Evolutionary conservation across 2,888 invertebrate genomes (phyloP).

Genomic region (Uropetala carovei): DNA sequence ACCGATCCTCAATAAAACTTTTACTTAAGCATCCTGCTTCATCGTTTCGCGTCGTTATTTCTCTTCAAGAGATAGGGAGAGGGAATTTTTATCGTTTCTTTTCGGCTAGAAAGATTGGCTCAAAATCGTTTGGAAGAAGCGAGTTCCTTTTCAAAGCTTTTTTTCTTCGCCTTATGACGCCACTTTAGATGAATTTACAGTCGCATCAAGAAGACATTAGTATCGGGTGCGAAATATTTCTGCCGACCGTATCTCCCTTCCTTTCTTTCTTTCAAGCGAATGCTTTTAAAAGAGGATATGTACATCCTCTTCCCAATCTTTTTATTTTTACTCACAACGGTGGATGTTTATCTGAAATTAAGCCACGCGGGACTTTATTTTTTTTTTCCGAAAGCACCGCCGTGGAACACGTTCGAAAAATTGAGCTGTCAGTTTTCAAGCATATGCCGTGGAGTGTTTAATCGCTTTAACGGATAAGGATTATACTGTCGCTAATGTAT

Average conservation of each 20-base stretch:
- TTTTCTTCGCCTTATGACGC: neutral
- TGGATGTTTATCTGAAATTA: constrained; percentile 9
- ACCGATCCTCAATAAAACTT: neutral
- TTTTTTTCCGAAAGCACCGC: neutral
- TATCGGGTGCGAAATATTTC: constrained; percentile 47
- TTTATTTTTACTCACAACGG: neutral
- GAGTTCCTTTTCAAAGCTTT: too few species aligned
- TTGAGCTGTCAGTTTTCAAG: neutral
- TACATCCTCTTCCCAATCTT: too few species aligned
- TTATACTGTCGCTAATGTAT: neutral
- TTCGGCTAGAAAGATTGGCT: neutral
- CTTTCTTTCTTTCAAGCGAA: neutral
- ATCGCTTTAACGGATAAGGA: constrained; percentile 15
- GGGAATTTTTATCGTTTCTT: neutral
- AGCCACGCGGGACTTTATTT: neutral
- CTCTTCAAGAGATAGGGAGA: neutral
- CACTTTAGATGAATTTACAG: constrained; percentile 15
- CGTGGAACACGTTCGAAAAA: neutral
- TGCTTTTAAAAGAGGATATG: neutral
- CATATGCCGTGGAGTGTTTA: neutral
- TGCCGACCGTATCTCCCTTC: neutral
- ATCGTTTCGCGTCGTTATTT: neutral
- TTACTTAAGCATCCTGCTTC: too few species aligned
- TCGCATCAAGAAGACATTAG: constrained; percentile 41
- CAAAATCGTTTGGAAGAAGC: too few species aligned